Evolutionary conservation across 2,113 vertebrate genomes (phyloP).

Genomic region (Asarcornis scutulata): DNA sequence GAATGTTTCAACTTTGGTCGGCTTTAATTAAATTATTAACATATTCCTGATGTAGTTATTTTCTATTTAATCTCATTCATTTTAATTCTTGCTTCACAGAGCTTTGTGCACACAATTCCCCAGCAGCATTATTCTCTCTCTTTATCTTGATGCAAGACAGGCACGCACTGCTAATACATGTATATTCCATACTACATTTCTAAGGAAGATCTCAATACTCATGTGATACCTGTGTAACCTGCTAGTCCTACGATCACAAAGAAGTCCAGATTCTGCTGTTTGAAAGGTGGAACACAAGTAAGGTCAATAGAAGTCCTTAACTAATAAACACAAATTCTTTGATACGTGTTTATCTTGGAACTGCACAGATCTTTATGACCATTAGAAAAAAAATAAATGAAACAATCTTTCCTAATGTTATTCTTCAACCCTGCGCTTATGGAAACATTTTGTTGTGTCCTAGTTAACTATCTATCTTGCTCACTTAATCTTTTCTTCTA

Average conservation of each 20-base stretch:
- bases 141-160: constrained; percentile 4
- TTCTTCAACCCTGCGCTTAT: not conserved
- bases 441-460: not conserved
- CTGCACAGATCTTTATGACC: not conserved
- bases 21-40: constrained; percentile 72
- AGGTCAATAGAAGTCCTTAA: not conserved
- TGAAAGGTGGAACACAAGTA: not conserved
- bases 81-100: constrained; percentile 60
- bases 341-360: not conserved
- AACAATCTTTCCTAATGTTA: not conserved
- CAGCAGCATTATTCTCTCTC: constrained; percentile 17
- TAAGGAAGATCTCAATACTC: not conserved
- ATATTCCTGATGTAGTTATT: constrained; percentile 66
- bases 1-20: constrained; percentile 54
- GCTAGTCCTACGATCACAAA: not conserved
- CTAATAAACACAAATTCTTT: not conserved
- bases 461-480: not conserved
- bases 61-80: constrained; percentile 66
- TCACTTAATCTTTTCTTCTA: accelerated
- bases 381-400: not conserved
- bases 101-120: constrained; percentile 53
- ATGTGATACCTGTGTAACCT: not conserved
- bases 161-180: not conserved
- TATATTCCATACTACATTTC: not conserved
- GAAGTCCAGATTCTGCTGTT: not conserved